phyloP scores from a whole-genome alignment of 2,888 invertebrate genomes.

The Morpho achilles region DNA sequence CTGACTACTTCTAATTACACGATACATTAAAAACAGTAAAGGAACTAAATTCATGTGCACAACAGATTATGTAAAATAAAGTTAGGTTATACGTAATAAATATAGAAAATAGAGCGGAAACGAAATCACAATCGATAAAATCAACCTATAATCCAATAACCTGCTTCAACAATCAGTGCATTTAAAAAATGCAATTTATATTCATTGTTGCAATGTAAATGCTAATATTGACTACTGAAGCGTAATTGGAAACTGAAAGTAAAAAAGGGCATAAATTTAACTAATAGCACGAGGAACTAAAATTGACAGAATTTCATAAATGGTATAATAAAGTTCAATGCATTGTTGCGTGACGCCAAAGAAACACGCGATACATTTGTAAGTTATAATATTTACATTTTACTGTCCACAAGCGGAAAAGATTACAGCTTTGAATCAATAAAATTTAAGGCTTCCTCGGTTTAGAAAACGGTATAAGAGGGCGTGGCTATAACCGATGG shows the following conservation, averaged over 20 bases:
- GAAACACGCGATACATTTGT: conserved; percentile 36
- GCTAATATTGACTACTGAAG: conserved; percentile 7
- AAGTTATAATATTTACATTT: conserved; percentile 50
- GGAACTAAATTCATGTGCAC: no score
- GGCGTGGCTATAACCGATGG: conserved; percentile 31
- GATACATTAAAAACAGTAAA: no score
- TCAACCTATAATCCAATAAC: conserved; percentile 17
- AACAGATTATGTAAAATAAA: no score
- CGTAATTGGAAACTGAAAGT: conserved; percentile 8
- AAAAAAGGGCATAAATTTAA: conserved; percentile 22
- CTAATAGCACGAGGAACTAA: conserved; percentile 26
- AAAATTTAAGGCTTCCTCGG: conserved; percentile 49
- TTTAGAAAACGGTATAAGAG: conserved; percentile 32
- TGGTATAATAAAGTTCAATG: conserved; percentile 28
- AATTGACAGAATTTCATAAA: conserved; percentile 19
- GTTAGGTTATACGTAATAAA: background rate
- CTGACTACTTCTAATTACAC: no score
- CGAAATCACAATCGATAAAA: conserved; percentile 5
- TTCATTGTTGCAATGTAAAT: conserved; percentile 18
- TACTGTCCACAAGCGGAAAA: conserved; percentile 50
- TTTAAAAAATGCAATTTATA: conserved; percentile 15
- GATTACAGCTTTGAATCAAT: conserved; percentile 46
- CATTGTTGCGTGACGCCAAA: conserved; percentile 33
- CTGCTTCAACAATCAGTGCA: conserved; percentile 20
- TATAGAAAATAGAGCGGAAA: background rate